Conservation (phyloP, 2,888 invertebrate genomes). For the Agapostemon virescens region DNA sequence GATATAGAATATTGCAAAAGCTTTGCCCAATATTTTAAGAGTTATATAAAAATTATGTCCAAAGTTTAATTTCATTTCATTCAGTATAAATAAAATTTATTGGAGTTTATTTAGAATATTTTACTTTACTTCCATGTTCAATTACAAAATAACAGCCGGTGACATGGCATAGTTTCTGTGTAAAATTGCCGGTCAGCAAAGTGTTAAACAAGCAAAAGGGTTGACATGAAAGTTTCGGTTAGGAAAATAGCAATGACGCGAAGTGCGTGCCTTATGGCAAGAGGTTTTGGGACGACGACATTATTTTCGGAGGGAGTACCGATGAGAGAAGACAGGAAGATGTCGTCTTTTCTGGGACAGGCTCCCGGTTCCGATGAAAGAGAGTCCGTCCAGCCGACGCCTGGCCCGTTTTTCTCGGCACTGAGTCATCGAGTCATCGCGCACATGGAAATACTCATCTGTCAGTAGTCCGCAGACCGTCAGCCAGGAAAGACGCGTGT, state of each 20-base stretch:
- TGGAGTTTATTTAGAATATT: too few relatives aligned
- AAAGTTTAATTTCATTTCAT: too few relatives aligned
- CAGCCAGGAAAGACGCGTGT: slow-evolving; percentile 57
- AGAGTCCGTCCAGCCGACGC: neutral
- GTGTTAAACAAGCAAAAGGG: too few relatives aligned
- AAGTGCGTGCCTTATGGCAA: neutral
- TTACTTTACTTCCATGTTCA: too few relatives aligned
- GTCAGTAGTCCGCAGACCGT: slow-evolving; percentile 70
- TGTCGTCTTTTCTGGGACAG: slow-evolving; percentile 35
- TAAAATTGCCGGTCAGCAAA: too few relatives aligned
- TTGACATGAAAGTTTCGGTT: too few relatives aligned
- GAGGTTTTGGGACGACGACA: neutral
- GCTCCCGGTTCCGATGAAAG: slow-evolving; percentile 34
- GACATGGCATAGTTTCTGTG: too few relatives aligned
- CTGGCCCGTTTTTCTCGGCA: slow-evolving; percentile 40
- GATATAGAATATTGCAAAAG: too few relatives aligned
- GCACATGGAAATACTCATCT: slow-evolving; percentile 53
- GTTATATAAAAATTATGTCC: too few relatives aligned
- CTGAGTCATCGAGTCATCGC: slow-evolving; percentile 61
- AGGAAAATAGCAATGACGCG: neutral
- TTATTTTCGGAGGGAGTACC: neutral
- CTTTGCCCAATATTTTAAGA: too few relatives aligned
- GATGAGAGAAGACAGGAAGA: slow-evolving; percentile 3
- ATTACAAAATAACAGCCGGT: too few relatives aligned
- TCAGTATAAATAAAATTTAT: too few relatives aligned